Percentiles rank a stretch among this genome's conserved stretches.
phyloP scores from a whole-genome alignment of 2,113 vertebrate species.

The Greenwoodochromis staneri region DNA sequence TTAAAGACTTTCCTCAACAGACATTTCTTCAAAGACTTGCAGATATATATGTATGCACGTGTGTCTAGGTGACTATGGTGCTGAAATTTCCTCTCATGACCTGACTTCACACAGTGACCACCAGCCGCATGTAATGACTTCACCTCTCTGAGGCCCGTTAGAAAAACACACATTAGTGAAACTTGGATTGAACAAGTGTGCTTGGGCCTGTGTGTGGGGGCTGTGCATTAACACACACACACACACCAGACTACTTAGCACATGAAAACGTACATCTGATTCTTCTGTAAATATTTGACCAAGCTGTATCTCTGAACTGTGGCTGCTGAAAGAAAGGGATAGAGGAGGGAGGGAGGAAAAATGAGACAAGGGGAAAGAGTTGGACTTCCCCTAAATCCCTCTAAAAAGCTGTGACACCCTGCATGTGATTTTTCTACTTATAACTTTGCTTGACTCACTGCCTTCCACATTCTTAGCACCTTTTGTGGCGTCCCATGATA shows the following conservation, averaged over 20 bases:
- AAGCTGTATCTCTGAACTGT: conserved; percentile 6
- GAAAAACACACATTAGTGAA: conserved; percentile 8
- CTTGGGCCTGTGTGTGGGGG: background rate
- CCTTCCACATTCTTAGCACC: conserved; percentile 3
- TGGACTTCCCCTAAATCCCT: conserved; percentile 21
- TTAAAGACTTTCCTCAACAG: conserved; percentile 3
- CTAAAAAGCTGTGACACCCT: conserved; percentile 4
- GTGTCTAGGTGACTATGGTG: background rate
- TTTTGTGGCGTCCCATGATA: conserved; percentile 36
- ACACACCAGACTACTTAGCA: background rate
- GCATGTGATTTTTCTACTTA: conserved; percentile 42
- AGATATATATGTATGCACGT: background rate
- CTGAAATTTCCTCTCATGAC: conserved; percentile 18
- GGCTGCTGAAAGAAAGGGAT: background rate
- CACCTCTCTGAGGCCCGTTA: conserved; percentile 3
- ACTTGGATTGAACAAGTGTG: background rate
- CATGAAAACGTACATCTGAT: conserved; percentile 17
- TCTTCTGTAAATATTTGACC: conserved; percentile 49
- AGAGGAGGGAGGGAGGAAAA: background rate
- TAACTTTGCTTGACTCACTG: conserved; percentile 31
- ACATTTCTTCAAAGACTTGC: conserved; percentile 15
- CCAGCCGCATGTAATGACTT: conserved; percentile 4
- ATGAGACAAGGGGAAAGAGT: background rate
- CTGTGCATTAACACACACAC: background rate
- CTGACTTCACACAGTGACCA: conserved; percentile 3